Evolutionary conservation across 2,113 vertebrate species (phyloP).

Genomic region (Perca fluviatilis): DNA sequence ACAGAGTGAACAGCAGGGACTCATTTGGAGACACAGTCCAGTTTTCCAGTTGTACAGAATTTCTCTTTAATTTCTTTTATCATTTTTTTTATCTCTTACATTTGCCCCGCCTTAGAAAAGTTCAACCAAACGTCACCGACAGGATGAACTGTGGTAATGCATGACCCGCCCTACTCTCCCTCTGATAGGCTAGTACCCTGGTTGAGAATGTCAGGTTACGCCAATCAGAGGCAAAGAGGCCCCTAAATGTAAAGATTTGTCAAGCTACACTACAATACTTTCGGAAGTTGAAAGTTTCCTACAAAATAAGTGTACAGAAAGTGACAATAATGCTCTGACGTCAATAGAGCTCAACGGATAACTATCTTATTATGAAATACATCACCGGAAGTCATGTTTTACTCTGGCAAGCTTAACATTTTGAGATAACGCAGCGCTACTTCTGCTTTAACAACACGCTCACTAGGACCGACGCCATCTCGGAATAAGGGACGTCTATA

Average conservation of each 20-base stretch:
- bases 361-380: constrained; percentile 45
- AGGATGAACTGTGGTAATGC: not conserved
- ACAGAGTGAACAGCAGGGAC: not conserved
- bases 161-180: too few species aligned
- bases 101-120: not conserved
- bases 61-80: not conserved
- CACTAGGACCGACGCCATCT: not conserved
- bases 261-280: too few species aligned
- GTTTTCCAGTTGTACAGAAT: not conserved
- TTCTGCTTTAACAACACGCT: not conserved
- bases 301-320: too few species aligned
- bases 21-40: not conserved
- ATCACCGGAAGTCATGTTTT: not conserved
- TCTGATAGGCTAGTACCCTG: too few species aligned
- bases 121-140: constrained; percentile 23
- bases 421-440: not conserved
- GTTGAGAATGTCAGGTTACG: too few species aligned
- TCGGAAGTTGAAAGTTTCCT: too few species aligned
- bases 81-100: not conserved
- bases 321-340: too few species aligned
- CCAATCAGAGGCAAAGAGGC: too few species aligned
- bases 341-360: too few species aligned
- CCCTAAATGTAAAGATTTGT: too few species aligned
- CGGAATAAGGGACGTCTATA: not conserved
- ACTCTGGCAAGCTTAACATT: rapidly evolving